Conservation (phyloP, 1,140 invertebrate genomes). For the Frieseomelitta varia region DNA sequence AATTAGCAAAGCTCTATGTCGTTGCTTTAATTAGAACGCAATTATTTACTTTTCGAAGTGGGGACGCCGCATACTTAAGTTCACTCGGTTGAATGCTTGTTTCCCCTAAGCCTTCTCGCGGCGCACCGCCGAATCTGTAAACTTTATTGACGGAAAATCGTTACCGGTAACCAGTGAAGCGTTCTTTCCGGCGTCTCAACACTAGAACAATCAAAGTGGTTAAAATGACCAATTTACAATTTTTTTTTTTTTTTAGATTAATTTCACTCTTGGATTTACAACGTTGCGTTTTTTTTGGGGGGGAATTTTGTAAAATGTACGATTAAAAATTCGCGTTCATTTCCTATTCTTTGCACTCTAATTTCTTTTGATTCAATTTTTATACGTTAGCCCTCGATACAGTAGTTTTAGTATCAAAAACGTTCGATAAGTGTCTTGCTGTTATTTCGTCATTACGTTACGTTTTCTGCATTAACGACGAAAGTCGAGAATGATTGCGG, state of each 20-base stretch:
- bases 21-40: constrained; percentile 21
- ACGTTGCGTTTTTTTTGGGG: too few relatives aligned
- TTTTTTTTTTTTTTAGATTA: too few relatives aligned
- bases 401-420: constrained; percentile 48
- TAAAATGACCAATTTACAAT: too few relatives aligned
- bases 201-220: too few relatives aligned
- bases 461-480: constrained; percentile 3
- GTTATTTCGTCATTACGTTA: constrained; percentile 41
- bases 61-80: not conserved
- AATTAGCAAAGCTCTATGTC: constrained; percentile 20
- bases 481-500: not conserved
- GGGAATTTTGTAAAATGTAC: too few relatives aligned
- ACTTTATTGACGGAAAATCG: constrained; percentile 70
- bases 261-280: too few relatives aligned
- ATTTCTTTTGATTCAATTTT: too few relatives aligned
- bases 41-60: constrained; percentile 40
- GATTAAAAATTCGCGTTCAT: too few relatives aligned
- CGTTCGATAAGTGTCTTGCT: constrained; percentile 44
- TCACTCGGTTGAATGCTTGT: not conserved
- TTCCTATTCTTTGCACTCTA: too few relatives aligned
- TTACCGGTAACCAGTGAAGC: constrained; percentile 57
- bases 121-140: not conserved
- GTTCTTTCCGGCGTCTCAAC: not conserved
- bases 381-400: too few relatives aligned
- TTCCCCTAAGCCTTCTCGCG: not conserved